Evolutionary conservation across 2,888 invertebrate species (phyloP), one percentile per base, ranked within the genome.

Genomic region (Cecidostiba fungosa): DNA sequence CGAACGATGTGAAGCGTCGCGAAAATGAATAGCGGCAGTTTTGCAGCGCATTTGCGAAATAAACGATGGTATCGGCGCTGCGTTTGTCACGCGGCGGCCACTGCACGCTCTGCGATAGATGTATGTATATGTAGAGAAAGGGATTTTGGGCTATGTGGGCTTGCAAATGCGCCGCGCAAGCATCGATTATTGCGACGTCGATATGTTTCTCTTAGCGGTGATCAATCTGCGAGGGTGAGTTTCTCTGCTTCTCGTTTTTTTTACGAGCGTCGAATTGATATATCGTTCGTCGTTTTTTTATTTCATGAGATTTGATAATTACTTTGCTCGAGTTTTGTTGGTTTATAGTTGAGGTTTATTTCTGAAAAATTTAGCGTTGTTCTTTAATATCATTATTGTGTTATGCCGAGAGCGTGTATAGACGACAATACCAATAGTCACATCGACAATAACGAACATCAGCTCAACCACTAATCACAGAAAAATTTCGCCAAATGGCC

Each of bases 11-110:
- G 16, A 19, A 39, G 77, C 81, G 85, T 77, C 84, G 87, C 79
- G 85, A 91, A 93, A 93, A 93, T 93, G 93, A 93, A 93, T 93
- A 93, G 93, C 92, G 90, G 92, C 92, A 93, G 92, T 93, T 93
- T 93, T 93, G 93, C 92, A 91, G 91, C 92, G 91, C 92, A 93
- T 93, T 93, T 93, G 92, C 91, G 90, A 92, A 93, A 93, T 93
- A 93, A 93, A 93, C 93, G 93, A 93, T 92, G 93, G 92, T 92
- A 93, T 93, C 93, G 93, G 91, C 91, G 92, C 91, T 91, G 92
- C 92, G 92, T 93, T 93, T 93, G 93, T 93, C 93, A 93, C 92
- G 91, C 36, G 77, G 39, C 70, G 89, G 47, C 47, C 16, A 16
- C 2, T 16, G 47, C 5, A 19, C 47, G 19, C 50, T 86, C 84